Conservation (phyloP, 2,888 invertebrate genomes). For the Ceraclea dissimilis region DNA sequence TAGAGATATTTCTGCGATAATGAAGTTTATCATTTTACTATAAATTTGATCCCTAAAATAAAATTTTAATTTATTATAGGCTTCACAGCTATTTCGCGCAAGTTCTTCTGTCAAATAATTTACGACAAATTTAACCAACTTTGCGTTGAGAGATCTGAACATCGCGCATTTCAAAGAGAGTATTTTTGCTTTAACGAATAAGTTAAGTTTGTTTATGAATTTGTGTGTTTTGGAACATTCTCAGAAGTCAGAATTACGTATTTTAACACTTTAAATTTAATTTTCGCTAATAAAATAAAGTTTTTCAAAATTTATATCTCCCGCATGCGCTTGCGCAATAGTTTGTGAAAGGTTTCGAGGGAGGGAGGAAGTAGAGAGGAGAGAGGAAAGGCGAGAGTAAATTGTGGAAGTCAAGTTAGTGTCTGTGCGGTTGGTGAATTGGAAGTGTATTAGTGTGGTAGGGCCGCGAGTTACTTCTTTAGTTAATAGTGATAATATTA, state of each 20-base stretch:
- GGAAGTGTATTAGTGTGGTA: conserved; percentile 32
- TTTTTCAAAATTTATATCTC: neutral
- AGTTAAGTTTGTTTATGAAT: no score
- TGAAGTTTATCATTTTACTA: no score
- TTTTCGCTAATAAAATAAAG: no score
- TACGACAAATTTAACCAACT: conserved; percentile 1
- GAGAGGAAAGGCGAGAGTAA: conserved; percentile 32
- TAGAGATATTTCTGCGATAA: conserved; percentile 27
- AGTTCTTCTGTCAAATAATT: neutral
- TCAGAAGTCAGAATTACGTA: no score
- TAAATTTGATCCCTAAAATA: no score
- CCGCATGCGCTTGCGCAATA: conserved; percentile 42
- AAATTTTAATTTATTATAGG: no score
- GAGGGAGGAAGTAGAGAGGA: conserved; percentile 16
- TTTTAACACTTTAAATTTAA: no score
- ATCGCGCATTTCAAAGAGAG: conserved; percentile 3
- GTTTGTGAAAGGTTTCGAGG: no score
- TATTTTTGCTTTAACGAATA: no score
- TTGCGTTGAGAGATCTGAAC: neutral
- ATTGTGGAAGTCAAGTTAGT: conserved; percentile 48
- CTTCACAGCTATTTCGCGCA: no score
- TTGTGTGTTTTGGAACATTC: no score
- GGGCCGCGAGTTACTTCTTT: conserved; percentile 34
- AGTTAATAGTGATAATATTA: conserved; percentile 35
- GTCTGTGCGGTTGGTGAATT: conserved; percentile 44